A percentile compares a stretch with the other conserved stretches of the same genome.
phyloP scores from a whole-genome alignment of 2,797 vertebrate genomes.

The Pitangus sulphuratus region DNA sequence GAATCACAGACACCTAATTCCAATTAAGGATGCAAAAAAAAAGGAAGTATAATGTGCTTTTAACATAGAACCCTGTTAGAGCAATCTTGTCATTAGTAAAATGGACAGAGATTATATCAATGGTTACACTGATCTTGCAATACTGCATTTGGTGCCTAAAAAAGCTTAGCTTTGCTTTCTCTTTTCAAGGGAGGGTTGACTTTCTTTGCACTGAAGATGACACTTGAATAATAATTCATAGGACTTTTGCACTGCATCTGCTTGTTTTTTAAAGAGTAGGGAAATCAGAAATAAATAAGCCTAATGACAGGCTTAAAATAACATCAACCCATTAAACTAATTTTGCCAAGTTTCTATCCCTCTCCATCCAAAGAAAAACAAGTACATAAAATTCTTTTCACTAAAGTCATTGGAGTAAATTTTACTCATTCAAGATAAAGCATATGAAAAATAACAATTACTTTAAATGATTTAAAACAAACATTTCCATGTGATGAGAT shows the following conservation, averaged over 20 bases:
- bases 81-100: not conserved
- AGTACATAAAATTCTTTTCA: not conserved
- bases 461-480: slow-evolving; percentile 9
- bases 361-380: not conserved
- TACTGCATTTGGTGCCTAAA: not conserved
- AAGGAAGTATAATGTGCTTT: not conserved
- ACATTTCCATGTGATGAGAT: not conserved
- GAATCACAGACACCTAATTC: not conserved
- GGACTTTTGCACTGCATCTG: not conserved
- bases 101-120: not conserved
- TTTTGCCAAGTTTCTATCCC: not conserved
- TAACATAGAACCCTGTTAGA: not conserved
- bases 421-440: slow-evolving; percentile 1
- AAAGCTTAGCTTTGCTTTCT: not conserved
- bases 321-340: not conserved
- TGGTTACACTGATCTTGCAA: not conserved
- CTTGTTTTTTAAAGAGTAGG: not conserved
- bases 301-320: not conserved
- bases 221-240: not conserved
- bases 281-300: not conserved
- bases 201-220: not conserved
- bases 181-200: not conserved
- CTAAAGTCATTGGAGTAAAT: not conserved
- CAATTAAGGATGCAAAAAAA: not conserved
- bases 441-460: slow-evolving; percentile 3